These are phyloP conservation scores for Aelia acuminata DNA, from an alignment of 2,888 invertebrate species.

Conservation along the genomic window DNA sequence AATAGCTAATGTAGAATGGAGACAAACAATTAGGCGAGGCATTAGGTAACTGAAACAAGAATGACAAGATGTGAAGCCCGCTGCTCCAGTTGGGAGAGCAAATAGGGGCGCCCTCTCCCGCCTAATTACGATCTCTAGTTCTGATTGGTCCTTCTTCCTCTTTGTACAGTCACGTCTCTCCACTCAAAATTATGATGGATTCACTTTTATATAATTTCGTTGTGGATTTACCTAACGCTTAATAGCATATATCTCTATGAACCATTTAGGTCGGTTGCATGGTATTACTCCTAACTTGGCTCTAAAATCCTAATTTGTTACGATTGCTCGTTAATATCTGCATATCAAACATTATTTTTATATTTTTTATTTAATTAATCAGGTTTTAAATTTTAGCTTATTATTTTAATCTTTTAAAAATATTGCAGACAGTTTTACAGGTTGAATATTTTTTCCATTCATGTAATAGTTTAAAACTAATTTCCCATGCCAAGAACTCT, in stretches of 20 bases:
- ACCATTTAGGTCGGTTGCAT: background rate
- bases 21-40: conserved; percentile 4
- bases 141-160: background rate
- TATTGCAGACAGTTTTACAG: no score
- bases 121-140: conserved; percentile 15
- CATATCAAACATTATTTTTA: no score
- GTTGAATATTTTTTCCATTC: no score
- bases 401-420: no score
- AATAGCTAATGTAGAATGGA: conserved; percentile 15
- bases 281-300: no score
- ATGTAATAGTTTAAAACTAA: background rate
- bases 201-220: background rate
- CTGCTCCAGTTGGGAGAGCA: conserved; percentile 35
- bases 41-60: conserved; percentile 33
- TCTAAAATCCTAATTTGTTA: no score
- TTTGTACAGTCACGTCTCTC: background rate
- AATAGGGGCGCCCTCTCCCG: conserved; percentile 42
- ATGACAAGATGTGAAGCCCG: conserved; percentile 37
- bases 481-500: background rate
- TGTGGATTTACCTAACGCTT: background rate
- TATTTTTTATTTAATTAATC: no score
- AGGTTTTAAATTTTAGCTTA: no score
- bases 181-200: background rate
- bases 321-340: no score
- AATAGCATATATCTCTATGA: background rate